A percentile compares a stretch with the other conserved stretches of the same genome.
These are phyloP conservation scores for Cryptomyrus ogoouensis DNA, from an alignment of 2,113 vertebrate genomes.

Conservation along the genomic window DNA sequence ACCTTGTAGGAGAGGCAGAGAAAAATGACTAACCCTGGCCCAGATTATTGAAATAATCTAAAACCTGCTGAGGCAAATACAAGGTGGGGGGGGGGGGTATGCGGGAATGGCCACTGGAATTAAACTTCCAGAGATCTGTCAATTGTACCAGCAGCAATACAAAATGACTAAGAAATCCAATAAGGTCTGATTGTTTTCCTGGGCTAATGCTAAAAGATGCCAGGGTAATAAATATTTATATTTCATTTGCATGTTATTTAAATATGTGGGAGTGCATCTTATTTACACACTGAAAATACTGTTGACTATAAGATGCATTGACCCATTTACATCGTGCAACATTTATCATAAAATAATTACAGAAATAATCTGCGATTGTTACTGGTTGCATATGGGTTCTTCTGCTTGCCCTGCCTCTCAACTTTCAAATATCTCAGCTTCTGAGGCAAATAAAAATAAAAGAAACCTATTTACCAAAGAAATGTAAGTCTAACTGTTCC, in stretches of 20 bases:
- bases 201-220: neutral
- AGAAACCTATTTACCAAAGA: neutral
- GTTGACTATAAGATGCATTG: neutral
- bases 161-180: neutral
- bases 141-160: neutral
- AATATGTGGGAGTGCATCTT: neutral
- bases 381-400: neutral
- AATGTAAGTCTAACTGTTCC: neutral
- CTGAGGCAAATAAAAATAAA: neutral
- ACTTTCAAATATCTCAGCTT: neutral
- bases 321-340: neutral
- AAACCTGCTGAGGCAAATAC: neutral
- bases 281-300: neutral
- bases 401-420: neutral
- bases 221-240: constrained; percentile 4
- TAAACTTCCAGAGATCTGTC: neutral
- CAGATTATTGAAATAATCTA: neutral
- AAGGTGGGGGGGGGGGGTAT: neutral
- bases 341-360: neutral
- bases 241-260: constrained; percentile 15
- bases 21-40: neutral
- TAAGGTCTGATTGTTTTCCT: neutral
- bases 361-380: neutral
- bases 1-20: neutral
- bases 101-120: neutral